Conservation (phyloP, 1,140 invertebrate genomes). For the Trichomalopsis sarcophagae region DNA sequence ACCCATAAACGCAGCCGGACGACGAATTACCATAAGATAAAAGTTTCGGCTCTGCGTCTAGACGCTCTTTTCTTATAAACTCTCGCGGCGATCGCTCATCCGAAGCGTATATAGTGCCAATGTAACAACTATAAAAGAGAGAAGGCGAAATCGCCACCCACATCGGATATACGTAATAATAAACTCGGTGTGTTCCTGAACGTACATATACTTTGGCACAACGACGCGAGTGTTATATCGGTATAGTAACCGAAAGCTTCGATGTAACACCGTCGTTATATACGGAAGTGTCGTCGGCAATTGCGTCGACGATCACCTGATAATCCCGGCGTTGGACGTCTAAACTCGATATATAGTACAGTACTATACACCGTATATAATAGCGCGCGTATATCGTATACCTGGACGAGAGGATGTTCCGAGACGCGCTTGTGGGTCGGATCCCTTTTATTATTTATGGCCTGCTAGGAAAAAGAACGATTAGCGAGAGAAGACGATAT, state of each 20-base stretch:
- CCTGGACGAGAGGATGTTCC: neutral
- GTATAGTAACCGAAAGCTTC: no score
- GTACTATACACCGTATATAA: no score
- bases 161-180: neutral
- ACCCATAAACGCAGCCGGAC: neutral
- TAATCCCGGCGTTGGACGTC: constrained; percentile 10
- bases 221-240: no score
- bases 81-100: constrained; percentile 5
- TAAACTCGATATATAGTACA: constrained; percentile 3
- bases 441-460: constrained; percentile 44
- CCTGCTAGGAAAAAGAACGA: constrained; percentile 36
- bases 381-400: neutral
- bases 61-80: neutral
- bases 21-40: constrained; percentile 7
- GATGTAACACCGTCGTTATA: no score
- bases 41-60: neutral
- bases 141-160: constrained; percentile 38
- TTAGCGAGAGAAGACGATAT: constrained; percentile 25
- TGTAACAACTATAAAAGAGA: neutral
- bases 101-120: neutral
- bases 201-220: no score
- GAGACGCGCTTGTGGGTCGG: neutral
- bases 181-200: neutral
- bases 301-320: neutral
- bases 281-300: no score